Conservation (phyloP, 2,797 vertebrate species). For the Schizothorax lantsangensis region DNA sequence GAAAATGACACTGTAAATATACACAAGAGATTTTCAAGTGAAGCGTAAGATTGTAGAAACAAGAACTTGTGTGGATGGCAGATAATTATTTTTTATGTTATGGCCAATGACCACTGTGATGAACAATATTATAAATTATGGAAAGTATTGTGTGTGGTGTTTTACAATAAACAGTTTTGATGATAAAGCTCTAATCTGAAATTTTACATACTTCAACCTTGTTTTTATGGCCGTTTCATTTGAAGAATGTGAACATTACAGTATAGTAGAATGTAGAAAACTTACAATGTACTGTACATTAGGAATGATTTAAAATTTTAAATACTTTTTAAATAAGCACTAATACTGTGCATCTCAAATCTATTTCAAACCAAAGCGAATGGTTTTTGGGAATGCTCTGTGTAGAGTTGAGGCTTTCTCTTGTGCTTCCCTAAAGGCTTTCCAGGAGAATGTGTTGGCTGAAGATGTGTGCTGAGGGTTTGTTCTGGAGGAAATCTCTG, state of each 20-base stretch:
- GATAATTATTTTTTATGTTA: neutral
- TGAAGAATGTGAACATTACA: neutral
- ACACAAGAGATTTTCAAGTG: neutral
- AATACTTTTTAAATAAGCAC: neutral
- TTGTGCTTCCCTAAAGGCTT: slow-evolving; percentile 43
- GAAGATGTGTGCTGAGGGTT: slow-evolving; percentile 25
- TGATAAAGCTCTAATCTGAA: neutral
- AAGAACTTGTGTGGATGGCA: neutral
- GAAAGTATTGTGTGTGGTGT: neutral
- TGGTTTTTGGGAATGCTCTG: neutral
- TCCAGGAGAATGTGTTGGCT: slow-evolving; percentile 25
- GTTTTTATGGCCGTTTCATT: neutral
- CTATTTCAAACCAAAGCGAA: neutral
- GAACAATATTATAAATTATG: neutral
- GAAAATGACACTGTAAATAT: slow-evolving; percentile 25
- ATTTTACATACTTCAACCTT: too few relatives aligned
- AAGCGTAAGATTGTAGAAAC: neutral
- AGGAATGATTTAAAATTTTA: neutral
- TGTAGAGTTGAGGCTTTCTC: slow-evolving; percentile 19
- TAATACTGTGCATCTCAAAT: neutral
- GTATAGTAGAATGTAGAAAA: neutral
- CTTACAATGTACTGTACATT: neutral
- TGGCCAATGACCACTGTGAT: neutral
- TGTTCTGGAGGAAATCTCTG: slow-evolving; percentile 56
- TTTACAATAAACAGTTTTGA: neutral